Evolutionary conservation across 2,888 invertebrate species (phyloP), one percentile per base, ranked within the genome.

Genomic region (Cenopis cana): DNA sequence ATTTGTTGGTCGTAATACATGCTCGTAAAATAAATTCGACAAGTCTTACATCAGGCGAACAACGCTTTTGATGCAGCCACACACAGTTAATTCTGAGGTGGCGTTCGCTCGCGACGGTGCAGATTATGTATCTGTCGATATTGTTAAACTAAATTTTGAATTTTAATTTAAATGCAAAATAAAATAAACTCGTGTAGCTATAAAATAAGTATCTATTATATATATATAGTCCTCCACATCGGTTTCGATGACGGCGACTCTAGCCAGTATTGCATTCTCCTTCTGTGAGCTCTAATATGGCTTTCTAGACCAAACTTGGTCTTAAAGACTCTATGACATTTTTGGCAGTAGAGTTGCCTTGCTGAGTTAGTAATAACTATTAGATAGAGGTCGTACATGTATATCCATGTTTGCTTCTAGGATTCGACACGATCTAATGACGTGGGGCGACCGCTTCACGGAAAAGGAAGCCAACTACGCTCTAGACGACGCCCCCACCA

Each of bases 381-480:
- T n/a, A n/a, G n/a, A n/a, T n/a, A n/a, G n/a, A n/a, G 14, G 5
- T 41, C 12, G 14, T 41, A 41, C 14, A 5, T 41, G 8, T 2
- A n/a, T 6, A 14, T 46, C n/a, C 10, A 29, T 12, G 17, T 73
- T 76, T 38, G 71, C 85, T 82, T 2, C 87, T 20, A 95, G 95
- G 80, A 95, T 96, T 76, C 95, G 94, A 74, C 94, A 94, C 76
- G 96, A 96, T 79, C 87, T 96, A 55, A 95, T 95, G 91, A 94
- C 94, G 9, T 95, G 94, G 84, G 96, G 96, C 5, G 96, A 96
- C 78, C 94, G 94, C 80, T 95, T 96, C 81, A 94, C 95, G 0
- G 90, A 91, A 57, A 93, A 94, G 75, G 96, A 96, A 86, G 95
- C 95, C 0, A 93, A 94, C 74, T 94, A 94, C 76, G 95, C 95